phyloP scores from a whole-genome alignment of 2,113 vertebrate species.

The Climacteris rufus region DNA sequence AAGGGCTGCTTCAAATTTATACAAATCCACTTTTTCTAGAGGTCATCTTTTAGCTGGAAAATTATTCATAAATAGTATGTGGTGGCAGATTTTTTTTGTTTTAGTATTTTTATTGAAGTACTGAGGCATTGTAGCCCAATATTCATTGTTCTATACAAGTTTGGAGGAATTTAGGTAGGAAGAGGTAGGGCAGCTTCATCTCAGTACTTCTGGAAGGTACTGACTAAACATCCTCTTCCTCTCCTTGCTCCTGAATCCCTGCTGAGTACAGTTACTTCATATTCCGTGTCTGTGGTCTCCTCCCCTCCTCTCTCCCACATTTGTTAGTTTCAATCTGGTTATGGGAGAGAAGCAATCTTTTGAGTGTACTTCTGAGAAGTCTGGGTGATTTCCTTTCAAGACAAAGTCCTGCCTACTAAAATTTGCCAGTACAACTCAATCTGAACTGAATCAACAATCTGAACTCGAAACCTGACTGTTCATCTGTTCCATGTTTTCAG shows the following conservation, averaged over 20 bases:
- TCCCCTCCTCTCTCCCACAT: neutral
- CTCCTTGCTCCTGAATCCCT: neutral
- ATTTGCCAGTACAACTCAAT: neutral
- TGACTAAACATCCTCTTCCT: conserved; percentile 51
- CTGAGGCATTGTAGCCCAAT: neutral
- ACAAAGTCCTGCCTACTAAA: neutral
- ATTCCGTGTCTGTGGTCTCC: neutral
- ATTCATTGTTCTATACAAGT: neutral
- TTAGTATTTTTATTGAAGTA: neutral
- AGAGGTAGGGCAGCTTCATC: conserved; percentile 14
- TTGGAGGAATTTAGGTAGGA: neutral
- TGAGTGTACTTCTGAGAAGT: neutral
- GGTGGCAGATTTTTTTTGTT: neutral
- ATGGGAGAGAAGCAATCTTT: neutral
- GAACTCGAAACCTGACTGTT: neutral
- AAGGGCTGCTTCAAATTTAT: neutral
- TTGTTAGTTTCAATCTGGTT: conserved; percentile 4
- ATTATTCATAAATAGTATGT: neutral
- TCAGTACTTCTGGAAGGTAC: neutral
- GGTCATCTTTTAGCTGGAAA: neutral
- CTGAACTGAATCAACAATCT: neutral
- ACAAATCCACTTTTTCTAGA: neutral
- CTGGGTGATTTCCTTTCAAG: neutral
- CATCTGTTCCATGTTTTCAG: neutral
- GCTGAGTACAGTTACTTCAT: neutral